Base-by-base conservation (phyloP, 2,113 vertebrate genomes). In the Marmota flaviventris region DNA sequence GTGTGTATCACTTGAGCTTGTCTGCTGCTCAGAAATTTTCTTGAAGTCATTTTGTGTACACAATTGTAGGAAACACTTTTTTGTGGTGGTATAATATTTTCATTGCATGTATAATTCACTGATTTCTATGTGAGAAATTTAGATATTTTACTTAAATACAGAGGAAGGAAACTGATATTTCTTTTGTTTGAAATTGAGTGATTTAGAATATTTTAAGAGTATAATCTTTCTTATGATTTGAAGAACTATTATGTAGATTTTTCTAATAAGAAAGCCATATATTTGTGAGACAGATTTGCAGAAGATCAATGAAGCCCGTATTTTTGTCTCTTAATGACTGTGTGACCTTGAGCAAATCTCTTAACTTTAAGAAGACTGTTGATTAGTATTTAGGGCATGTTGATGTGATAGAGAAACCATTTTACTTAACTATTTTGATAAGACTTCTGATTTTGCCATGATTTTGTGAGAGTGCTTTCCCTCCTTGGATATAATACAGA, bases 131-230 rank as follows among this genome's bases (percentile, higher is more conserved):
- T 94, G 75, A 63, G 82, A 18, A 18, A 79, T 94, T 95, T 77
- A 86, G 86, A 67, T n/a, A 92, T 45, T 95, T 93, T 81, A 42
- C 16, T 48, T 95, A 92, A 94, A 81, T 89, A 93, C 8, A 92
- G 32, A 56, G 25, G 42, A 93, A 79, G 51, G 27, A 73, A 97
- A 95, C 79, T 67, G 51, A 85, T n/a, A 95, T 34, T 24, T 82
- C 51, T 79, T 85, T 75, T 85, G 76, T 79, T 97, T 96, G 94
- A 85, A 95, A 90, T 91, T 93, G n/a, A 77, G 32, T 94, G 48
- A 85, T 91, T 95, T n/a, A 70, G 29, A 93, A 67, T 88, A 87
- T 39, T 95, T 85, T 77, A 89, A 86, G 53, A 45, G 39, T 48
- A 84, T 82, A 85, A 69, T 77, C 39, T 91, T 37, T 75, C 89